phyloP scores from a whole-genome alignment of 2,888 invertebrate genomes.

The Conus canariensis region DNA sequence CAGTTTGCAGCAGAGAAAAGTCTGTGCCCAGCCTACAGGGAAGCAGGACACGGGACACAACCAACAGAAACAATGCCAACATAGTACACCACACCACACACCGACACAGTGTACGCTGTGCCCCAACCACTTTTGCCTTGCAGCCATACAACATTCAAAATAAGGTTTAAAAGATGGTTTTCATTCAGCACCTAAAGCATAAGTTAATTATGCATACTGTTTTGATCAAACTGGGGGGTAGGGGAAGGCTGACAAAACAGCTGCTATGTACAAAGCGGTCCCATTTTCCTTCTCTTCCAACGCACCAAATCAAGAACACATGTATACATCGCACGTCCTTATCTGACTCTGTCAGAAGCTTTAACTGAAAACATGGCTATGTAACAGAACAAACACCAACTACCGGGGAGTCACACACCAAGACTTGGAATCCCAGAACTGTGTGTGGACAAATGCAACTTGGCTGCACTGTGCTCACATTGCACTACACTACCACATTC shows the following conservation, averaged over 20 bases:
- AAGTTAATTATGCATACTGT: not conserved
- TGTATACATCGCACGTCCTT: not conserved
- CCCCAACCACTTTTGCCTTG: not conserved
- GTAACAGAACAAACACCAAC: not conserved
- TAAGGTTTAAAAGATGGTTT: not conserved
- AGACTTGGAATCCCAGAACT: not conserved
- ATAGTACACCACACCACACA: too few relatives aligned
- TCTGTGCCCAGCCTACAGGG: not conserved
- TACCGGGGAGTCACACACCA: not conserved
- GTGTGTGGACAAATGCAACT: not conserved
- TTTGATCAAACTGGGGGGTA: not conserved
- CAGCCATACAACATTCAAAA: not conserved
- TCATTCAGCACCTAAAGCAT: conserved; percentile 11
- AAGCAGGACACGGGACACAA: not conserved
- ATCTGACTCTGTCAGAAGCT: too few relatives aligned
- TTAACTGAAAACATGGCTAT: too few relatives aligned
- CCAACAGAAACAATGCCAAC: not conserved
- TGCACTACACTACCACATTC: not conserved
- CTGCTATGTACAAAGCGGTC: not conserved
- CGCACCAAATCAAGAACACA: too few relatives aligned
- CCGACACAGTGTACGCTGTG: not conserved
- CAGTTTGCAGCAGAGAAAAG: not conserved
- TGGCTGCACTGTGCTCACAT: not conserved
- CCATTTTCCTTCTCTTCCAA: not conserved
- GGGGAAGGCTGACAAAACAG: not conserved